Evolutionary conservation across 1,140 invertebrate species (phyloP), one percentile per base, ranked within the genome.

Genomic region (Pentalonia nigronervosa): DNA sequence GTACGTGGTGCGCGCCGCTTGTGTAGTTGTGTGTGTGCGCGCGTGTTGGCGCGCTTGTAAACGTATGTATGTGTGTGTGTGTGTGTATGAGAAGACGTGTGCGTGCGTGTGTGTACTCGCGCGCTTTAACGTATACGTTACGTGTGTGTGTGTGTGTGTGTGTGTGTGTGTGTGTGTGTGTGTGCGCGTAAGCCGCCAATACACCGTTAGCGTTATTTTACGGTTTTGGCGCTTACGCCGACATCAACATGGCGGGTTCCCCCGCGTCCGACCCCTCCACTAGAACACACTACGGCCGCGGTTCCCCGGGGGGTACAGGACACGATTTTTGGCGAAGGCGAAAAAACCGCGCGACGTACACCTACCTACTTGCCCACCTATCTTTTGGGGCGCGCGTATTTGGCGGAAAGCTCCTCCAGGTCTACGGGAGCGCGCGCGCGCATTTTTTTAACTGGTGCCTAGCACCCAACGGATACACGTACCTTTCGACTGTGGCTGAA

Each of bases 401-500:
- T 41, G 11, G 25, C 25, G 41, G 11, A 45, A 30, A 17, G 9
- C 41, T 41, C 30, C 41, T 41, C 17, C 47, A 47, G 30, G 11
- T 23, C 23, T 47, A 41, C 41, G 41, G 4, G 41, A 23, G 25
- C 45, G 17, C 60, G 47, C 45, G 30, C 30, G 48, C 86, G 48
- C 41, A 41, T 41, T 41, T 41, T 7, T 14, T 14, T 48, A 30
- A 45, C 48, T 34, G 48, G 48, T 23, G 34, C 88, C 30, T 50
- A 50, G 36, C 23, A n/a, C 53, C 53, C 30, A 25, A 67, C 89
- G 25, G 36, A 90, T 76, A 90, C 53, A 84, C 91, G 76, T 93
- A 93, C 91, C 91, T 93, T 41, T 84, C n/a, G 48, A 76, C 91
- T 93, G 91, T 93, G 91, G 81, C 48, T 93, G 91, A 93, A 93